Base-by-base conservation (phyloP, 2,113 vertebrate genomes). In the Phylloscopus trochiloides region DNA sequence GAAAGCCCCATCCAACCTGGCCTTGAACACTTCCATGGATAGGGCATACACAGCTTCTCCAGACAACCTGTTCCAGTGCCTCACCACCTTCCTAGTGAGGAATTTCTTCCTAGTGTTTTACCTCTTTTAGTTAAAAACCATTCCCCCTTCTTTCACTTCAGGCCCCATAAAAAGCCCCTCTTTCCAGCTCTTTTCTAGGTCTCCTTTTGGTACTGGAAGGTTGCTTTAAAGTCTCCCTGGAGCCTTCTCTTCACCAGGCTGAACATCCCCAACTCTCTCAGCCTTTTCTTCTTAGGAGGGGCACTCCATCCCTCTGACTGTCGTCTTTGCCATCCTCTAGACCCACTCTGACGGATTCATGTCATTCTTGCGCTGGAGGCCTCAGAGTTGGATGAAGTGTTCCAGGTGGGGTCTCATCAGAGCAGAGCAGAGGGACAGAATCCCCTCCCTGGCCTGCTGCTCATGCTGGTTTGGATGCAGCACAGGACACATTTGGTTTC, bases 341-440 rank as follows among this genome's bases (percentile, higher is more conserved):
- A 54, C 7, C 4, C 21, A 68, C 34, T 55, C n/a, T 31, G 14
- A 26, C 0, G 1, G 6, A 12, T 54, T 68, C 54, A 12, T 47
- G 25, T 26, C 11, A 22, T 26, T 34, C 12, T 22, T 54, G 17
- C 4, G 29, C 40, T 47, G 25, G 11, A 5, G 6, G 2, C 8
- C 20, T 25, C n/a, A 47, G 47, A 14, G 36, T 12, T 4, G 3
- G 31, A 43, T 73, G 26, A 32, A 43, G 58, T 0, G 3, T 1
- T 73, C 2, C 36, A n/a, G 58, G 1, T 18, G 36, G 5, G 14
- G 2, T 51, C 36, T 58, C 36, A 65, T 0, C 42, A 62, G 48
- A 25, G 24, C 4, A 6, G 28, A 38, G 15, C 22, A 43, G 21
- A 68, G 25, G 31, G 25, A 1, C 29, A 42, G 47, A 54, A 61